A percentile compares a stretch with the other conserved stretches of the same genome.
Evolutionary conservation across 2,888 invertebrate genomes (phyloP).

Genomic region (Scaeva pyrastri): DNA sequence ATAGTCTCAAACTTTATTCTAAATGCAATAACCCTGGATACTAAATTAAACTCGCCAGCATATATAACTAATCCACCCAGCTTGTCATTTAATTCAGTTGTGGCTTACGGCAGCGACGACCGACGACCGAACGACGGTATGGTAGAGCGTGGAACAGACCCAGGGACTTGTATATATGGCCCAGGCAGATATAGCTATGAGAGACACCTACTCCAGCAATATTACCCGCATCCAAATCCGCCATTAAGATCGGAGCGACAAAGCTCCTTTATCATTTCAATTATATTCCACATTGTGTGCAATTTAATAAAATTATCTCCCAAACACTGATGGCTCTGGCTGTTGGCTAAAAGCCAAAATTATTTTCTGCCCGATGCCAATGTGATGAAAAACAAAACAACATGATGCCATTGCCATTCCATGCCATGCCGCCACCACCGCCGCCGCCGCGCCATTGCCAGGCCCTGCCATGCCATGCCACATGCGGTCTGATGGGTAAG

Average conservation of each 20-base stretch:
- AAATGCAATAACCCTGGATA: constrained; percentile 17
- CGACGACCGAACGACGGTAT: background rate
- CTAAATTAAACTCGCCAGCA: constrained; percentile 28
- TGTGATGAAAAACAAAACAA: constrained; percentile 2
- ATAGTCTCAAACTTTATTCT: background rate
- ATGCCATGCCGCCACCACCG: background rate
- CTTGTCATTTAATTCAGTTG: constrained; percentile 36
- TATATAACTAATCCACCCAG: background rate
- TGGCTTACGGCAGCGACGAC: constrained; percentile 19
- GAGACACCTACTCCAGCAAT: background rate
- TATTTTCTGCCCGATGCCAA: constrained; percentile 23
- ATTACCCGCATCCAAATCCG: constrained; percentile 15
- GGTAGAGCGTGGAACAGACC: background rate
- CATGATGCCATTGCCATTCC: background rate
- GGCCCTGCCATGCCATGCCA: background rate
- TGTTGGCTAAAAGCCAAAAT: constrained; percentile 27
- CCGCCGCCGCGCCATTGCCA: too few species aligned
- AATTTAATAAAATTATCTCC: constrained; percentile 52
- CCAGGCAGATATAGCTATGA: too few species aligned
- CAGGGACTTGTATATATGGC: too few species aligned
- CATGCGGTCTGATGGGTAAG: background rate
- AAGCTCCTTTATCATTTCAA: constrained; percentile 32
- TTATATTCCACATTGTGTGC: constrained; percentile 48
- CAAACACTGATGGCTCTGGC: background rate
- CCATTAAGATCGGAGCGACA: constrained; percentile 26